Percentiles rank a stretch among this genome's conserved stretches.
Conservation (phyloP, 2,888 invertebrate species). For the Oxystoma pomonae region DNA sequence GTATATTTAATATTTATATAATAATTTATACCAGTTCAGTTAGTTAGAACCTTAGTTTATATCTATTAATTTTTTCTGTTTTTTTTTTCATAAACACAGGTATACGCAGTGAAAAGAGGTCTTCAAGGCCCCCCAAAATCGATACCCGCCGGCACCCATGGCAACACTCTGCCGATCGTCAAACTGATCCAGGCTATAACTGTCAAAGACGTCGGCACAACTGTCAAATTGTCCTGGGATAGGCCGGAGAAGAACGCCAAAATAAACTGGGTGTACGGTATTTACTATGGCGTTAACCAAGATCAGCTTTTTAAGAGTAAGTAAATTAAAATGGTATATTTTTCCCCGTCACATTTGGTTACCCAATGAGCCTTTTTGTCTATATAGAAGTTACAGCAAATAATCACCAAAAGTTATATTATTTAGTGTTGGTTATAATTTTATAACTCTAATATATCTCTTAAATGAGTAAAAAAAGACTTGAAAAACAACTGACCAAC, state of each 20-base stretch:
- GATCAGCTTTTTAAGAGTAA: constrained; percentile 58
- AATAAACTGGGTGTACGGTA: constrained; percentile 61
- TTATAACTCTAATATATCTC: no score
- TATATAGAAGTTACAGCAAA: no score
- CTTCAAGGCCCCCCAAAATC: constrained; percentile 54
- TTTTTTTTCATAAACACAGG: constrained; percentile 46
- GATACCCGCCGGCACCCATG: constrained; percentile 44
- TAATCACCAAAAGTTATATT: no score
- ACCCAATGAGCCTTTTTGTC: no score
- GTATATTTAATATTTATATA: no score
- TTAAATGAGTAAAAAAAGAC: no score
- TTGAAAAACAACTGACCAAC: no score
- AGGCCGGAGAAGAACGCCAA: constrained; percentile 56
- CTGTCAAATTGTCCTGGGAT: constrained; percentile 65
- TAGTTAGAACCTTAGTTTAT: no score
- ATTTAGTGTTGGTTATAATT: no score
- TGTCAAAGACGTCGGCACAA: constrained; percentile 54
- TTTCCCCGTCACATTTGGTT: no score
- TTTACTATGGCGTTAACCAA: constrained; percentile 63
- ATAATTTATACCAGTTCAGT: no score
- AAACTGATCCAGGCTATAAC: constrained; percentile 50
- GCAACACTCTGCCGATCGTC: constrained; percentile 51
- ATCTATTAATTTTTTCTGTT: neutral
- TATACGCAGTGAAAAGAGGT: constrained; percentile 58
- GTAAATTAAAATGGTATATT: no score